phyloP scores from a whole-genome alignment of 2,888 invertebrate genomes.

The Digitonthophagus gazella region DNA sequence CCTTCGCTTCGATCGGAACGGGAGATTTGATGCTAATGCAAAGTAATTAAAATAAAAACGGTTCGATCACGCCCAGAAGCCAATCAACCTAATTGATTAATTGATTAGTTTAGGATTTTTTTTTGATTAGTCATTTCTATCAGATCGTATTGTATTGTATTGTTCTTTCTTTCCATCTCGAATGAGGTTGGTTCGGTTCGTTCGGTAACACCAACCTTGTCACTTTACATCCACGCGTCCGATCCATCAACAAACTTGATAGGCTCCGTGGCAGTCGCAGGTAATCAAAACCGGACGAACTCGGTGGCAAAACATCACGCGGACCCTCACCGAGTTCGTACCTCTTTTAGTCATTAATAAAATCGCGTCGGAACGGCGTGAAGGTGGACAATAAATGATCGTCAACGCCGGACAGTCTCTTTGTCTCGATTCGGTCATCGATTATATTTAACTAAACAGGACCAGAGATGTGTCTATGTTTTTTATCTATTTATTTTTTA shows the following conservation, averaged over 20 bases:
- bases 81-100: background rate
- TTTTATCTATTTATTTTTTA: no score
- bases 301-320: background rate
- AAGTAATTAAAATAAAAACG: background rate
- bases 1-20: no score
- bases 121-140: no score
- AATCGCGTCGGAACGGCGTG: background rate
- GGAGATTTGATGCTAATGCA: background rate
- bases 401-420: background rate
- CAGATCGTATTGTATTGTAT: no score
- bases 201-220: background rate
- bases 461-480: no score
- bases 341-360: background rate
- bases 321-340: background rate
- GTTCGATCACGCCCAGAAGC: background rate
- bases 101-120: no score
- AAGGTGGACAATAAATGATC: background rate
- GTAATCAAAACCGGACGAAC: background rate
- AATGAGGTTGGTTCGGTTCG: background rate
- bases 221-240: background rate
- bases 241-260: background rate
- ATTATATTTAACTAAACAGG: no score
- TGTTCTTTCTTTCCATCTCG: background rate
- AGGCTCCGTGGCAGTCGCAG: background rate
- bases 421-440: background rate